Evolutionary conservation across 2,797 vertebrate genomes (phyloP).

Genomic region (Anableps anableps): DNA sequence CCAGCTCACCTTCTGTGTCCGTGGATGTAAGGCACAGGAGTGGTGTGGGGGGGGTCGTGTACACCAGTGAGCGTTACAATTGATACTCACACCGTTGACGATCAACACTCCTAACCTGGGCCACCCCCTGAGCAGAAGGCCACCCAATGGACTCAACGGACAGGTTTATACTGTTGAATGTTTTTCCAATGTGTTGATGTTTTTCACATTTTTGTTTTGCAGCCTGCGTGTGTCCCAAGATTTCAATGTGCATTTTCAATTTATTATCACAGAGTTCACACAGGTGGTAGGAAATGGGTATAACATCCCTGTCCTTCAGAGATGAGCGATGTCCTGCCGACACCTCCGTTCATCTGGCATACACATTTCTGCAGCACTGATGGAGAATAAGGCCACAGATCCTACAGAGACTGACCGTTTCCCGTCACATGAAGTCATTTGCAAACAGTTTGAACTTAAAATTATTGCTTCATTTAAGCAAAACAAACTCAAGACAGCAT

Average conservation of each 20-base stretch:
- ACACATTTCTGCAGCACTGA: conserved; percentile 63
- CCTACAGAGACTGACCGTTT: neutral
- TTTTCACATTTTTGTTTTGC: conserved; percentile 44
- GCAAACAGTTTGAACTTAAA: neutral
- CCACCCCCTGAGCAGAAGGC: conserved; percentile 67
- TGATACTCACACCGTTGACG: conserved; percentile 62
- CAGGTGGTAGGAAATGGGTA: conserved; percentile 67
- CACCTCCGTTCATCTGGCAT: conserved; percentile 63
- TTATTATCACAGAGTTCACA: conserved; percentile 55
- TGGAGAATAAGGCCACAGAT: conserved; percentile 17
- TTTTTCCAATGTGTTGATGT: conserved; percentile 66
- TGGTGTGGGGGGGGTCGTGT: conserved; percentile 13
- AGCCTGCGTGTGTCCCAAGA: conserved; percentile 43
- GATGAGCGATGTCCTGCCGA: conserved; percentile 58
- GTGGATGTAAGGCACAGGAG: conserved; percentile 45
- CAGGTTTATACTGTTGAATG: conserved; percentile 36
- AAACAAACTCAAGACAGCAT: conserved; percentile 30
- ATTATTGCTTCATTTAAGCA: conserved; percentile 3
- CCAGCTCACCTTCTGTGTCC: conserved; percentile 76
- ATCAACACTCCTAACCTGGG: conserved; percentile 57
- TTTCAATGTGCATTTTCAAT: conserved; percentile 69
- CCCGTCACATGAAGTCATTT: conserved; percentile 11
- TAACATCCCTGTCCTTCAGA: conserved; percentile 74
- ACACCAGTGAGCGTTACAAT: conserved; percentile 61
- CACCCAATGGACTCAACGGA: conserved; percentile 66